These are phyloP conservation scores for Drosophila diplacantha DNA, from an alignment of 2,888 invertebrate genomes.

Conservation along the genomic window DNA sequence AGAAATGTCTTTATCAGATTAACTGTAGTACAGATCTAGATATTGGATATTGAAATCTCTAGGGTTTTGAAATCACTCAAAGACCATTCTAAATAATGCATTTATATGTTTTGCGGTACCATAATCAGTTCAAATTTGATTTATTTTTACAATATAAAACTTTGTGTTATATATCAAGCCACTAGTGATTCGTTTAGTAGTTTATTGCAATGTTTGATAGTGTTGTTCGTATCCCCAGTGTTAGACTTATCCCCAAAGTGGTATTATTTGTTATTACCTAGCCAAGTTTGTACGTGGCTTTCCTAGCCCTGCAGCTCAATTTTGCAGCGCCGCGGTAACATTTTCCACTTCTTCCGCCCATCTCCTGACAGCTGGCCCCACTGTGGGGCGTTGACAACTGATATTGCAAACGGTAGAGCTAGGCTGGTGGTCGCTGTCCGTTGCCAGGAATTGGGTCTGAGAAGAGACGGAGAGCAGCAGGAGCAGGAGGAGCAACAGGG, in stretches of 20 bases:
- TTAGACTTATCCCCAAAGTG: neutral
- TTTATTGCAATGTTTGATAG: neutral
- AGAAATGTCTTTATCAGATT: no score
- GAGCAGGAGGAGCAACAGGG: neutral
- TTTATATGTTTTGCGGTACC: no score
- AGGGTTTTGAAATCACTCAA: no score
- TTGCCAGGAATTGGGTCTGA: constrained; percentile 13
- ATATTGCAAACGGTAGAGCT: constrained; percentile 37
- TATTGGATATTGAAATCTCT: no score
- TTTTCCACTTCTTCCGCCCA: neutral
- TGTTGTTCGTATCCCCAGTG: no score
- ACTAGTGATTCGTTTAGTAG: neutral
- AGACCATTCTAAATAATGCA: no score
- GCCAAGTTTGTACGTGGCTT: no score
- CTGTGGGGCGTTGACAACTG: constrained; percentile 32
- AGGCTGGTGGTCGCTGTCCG: constrained; percentile 9
- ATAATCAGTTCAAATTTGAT: neutral
- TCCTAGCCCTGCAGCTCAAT: neutral
- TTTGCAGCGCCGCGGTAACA: neutral
- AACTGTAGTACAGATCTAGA: no score
- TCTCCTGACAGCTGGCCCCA: constrained; percentile 1
- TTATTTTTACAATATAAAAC: neutral
- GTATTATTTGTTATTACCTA: neutral
- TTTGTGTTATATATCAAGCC: neutral
- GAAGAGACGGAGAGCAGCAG: neutral